Evolutionary conservation across 2,113 vertebrate species (phyloP).

Genomic region (Sisor rabdophorus): DNA sequence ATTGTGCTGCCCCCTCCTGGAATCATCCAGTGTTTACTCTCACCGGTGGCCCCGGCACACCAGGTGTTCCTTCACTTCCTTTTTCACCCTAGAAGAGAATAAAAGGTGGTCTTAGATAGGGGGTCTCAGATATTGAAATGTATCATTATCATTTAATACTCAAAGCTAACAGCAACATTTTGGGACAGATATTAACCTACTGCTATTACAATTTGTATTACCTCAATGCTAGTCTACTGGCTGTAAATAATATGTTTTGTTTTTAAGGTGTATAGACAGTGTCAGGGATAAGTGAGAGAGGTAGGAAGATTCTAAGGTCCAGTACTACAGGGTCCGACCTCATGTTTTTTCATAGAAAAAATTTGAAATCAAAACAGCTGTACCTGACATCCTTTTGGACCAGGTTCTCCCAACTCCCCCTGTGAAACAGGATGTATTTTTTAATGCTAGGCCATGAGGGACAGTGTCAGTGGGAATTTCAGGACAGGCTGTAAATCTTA

Average conservation of each 20-base stretch:
- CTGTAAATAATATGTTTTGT: no score
- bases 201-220: neutral
- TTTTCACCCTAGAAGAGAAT: constrained; percentile 65
- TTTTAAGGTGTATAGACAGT: no score
- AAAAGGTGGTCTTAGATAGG: constrained; percentile 46
- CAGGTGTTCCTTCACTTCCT: constrained; percentile 62
- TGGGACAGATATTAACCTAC: neutral
- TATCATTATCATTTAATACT: constrained; percentile 46
- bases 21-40: constrained; percentile 40
- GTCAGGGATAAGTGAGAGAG: no score
- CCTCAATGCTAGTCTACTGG: neutral
- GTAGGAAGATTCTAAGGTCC: no score
- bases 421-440: constrained; percentile 42
- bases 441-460: neutral
- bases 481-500: constrained; percentile 30
- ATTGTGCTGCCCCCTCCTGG: constrained; percentile 35
- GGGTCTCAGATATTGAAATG: constrained; percentile 37
- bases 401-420: constrained; percentile 63
- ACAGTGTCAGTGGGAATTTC: neutral
- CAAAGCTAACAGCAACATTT: constrained; percentile 32
- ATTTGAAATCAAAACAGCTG: neutral
- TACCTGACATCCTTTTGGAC: constrained; percentile 65
- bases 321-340: no score
- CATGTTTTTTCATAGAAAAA: neutral
- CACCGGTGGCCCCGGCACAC: constrained; percentile 58